A percentile compares a stretch with the other conserved stretches of the same genome.
Evolutionary conservation across 92 coral and sea anemone species (phyloP).

Genomic region (Siderastrea radians): DNA sequence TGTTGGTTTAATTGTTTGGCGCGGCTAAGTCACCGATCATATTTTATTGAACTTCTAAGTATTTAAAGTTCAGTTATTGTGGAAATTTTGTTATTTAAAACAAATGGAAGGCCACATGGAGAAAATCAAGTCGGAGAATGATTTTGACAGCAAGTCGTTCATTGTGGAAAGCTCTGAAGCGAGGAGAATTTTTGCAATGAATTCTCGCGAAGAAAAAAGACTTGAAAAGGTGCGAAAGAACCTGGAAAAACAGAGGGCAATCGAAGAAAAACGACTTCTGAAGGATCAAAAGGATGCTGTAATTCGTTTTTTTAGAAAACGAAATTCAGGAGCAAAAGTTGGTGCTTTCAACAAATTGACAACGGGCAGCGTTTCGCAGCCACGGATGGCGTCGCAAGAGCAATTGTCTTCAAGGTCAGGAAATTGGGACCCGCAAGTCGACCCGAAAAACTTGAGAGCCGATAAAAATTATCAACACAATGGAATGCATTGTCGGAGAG

Average conservation of each 20-base stretch:
- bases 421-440: neutral
- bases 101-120: conserved; percentile 1
- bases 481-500: conserved; percentile 11
- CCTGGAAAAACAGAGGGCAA: conserved; percentile 25
- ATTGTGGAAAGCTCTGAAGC: conserved; percentile 12
- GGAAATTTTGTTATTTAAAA: neutral
- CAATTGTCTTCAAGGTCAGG: neutral
- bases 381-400: neutral
- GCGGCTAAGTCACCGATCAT: too few species aligned
- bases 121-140: neutral
- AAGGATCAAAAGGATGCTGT: conserved; percentile 12
- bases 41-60: too few species aligned
- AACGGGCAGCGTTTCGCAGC: too few species aligned
- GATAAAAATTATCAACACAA: neutral
- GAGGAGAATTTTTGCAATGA: conserved; percentile 8
- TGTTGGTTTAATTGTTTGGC: too few species aligned
- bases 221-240: conserved; percentile 6
- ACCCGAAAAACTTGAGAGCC: neutral
- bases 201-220: conserved; percentile 32
- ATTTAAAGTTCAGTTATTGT: too few species aligned
- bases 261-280: conserved; percentile 6
- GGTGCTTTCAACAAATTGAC: neutral
- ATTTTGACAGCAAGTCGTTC: conserved; percentile 5
- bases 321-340: neutral
- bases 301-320: neutral